Base-by-base conservation (phyloP, 2,113 vertebrate species). In the Entosphenus tridentatus region DNA sequence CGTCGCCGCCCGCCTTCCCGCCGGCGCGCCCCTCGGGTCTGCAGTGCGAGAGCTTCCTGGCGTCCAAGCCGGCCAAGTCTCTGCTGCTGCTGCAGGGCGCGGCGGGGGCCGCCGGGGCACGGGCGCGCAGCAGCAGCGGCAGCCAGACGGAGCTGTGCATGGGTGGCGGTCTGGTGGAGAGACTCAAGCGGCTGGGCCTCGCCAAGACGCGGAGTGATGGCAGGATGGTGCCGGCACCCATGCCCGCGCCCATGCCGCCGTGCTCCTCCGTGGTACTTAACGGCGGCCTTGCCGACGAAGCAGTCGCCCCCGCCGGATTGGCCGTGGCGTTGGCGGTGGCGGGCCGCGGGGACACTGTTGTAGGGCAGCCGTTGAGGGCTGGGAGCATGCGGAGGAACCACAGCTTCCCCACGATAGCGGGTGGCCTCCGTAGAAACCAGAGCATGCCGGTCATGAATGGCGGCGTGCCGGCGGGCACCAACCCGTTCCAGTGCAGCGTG, bases 401-500 rank as follows among this genome's bases (percentile, higher is more conserved):
- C 55, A 97, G 91, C 78, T 95, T 92, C 73, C 92, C 92, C 10
- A 84, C 87, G 68, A 85, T 96, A 88, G 88, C 96, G 72, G 92
- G 92, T 18, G 89, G 39, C 39, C 39, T 39, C 39, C 39, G 39
- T 5, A 39, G 39, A 39, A 39, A 39, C 39, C 39, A 39, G 39
- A 39, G 39, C 39, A 39, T 39, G 39, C 39, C 39, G 39, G 39
- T 39, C 6, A 39, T 39, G 39, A 39, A 39, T 6, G 39, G 39
- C 39, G 39, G 39, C 39, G 39, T 39, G 39, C 39, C 39, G 39
- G 39, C 39, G 39, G 39, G 39, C 6, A 39, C 39, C 39, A 39
- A 39, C 39, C 39, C 39, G 6, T 39, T 39, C 39, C 39, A 39
- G 6, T 39, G 39, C 39, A 39, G 39, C 39, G 39, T 39, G 39